A percentile compares a stretch with the other conserved stretches of the same genome.
phyloP scores from a whole-genome alignment of 2,113 vertebrate genomes.

The Rostratula benghalensis region DNA sequence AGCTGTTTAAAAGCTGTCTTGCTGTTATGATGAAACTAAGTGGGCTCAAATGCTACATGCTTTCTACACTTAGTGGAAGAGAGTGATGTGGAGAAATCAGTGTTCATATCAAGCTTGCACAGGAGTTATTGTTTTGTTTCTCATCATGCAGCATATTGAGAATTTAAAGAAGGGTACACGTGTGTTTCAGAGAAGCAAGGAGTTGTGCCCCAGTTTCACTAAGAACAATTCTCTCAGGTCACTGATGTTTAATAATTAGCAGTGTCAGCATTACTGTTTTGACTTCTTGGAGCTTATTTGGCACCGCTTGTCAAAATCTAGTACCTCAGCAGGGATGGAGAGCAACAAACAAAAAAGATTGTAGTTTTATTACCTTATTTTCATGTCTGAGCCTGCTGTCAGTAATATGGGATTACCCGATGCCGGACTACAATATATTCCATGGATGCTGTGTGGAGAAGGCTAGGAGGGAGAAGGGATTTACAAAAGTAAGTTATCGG shows the following conservation, averaged over 20 bases:
- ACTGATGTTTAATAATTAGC: background rate
- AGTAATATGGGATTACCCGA: conserved; percentile 96
- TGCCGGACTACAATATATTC: conserved; percentile 96
- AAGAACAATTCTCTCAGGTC: background rate
- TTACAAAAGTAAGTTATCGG: background rate
- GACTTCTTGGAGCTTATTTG: background rate
- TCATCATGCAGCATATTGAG: background rate
- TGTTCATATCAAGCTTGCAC: background rate
- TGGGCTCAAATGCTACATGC: background rate
- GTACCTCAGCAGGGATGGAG: background rate
- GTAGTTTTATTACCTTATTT: conserved; percentile 85
- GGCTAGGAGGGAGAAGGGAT: conserved; percentile 73
- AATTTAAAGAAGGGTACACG: background rate
- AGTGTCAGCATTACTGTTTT: background rate
- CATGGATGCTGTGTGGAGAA: conserved; percentile 92
- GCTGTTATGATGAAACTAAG: background rate
- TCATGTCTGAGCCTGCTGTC: conserved; percentile 98
- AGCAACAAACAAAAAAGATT: background rate
- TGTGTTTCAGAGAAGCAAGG: background rate
- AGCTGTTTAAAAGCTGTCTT: background rate
- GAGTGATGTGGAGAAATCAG: background rate
- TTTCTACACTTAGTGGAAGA: background rate
- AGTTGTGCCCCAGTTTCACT: background rate
- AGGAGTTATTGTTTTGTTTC: background rate
- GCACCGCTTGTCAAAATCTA: background rate